phyloP scores from a whole-genome alignment of 1,140 invertebrate genomes.

The Drosophila simulans region DNA sequence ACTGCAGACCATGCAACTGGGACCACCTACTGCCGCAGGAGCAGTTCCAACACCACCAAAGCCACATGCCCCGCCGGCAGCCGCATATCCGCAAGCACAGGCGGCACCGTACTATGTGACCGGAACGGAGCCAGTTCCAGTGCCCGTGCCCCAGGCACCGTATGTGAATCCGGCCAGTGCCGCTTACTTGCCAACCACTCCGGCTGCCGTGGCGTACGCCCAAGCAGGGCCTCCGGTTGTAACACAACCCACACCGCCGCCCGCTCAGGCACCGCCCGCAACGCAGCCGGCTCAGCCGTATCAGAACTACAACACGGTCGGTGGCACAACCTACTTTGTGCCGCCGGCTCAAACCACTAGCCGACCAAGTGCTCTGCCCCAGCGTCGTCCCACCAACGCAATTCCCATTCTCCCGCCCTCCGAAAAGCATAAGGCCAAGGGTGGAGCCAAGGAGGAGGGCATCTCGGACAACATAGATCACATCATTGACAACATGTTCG shows the following conservation, averaged over 20 bases:
- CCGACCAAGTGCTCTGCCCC: conserved; percentile 73
- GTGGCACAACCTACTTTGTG: conserved; percentile 84
- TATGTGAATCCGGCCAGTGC: conserved; percentile 66
- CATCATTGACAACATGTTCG: conserved; percentile 88
- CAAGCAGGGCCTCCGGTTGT: conserved; percentile 56
- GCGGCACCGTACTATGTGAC: conserved; percentile 84
- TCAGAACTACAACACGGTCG: conserved; percentile 82
- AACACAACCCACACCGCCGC: conserved; percentile 32
- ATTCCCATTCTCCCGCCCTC: conserved; percentile 85
- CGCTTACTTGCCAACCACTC: conserved; percentile 67
- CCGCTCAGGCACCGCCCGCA: conserved; percentile 49
- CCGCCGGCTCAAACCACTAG: conserved; percentile 70
- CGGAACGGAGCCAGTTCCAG: conserved; percentile 51
- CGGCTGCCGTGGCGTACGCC: conserved; percentile 67
- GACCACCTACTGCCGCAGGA: conserved; percentile 33
- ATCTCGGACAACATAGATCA: conserved; percentile 86
- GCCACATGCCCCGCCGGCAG: conserved; percentile 45
- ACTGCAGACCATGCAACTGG: conserved; percentile 71
- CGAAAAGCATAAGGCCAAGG: conserved; percentile 70
- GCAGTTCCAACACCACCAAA: conserved; percentile 52
- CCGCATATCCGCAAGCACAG: conserved; percentile 69
- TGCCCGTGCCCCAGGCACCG: conserved; percentile 51
- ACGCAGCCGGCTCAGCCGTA: conserved; percentile 52
- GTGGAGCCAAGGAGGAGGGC: conserved; percentile 46
- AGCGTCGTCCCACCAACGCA: conserved; percentile 84